Conservation (phyloP, 2,888 invertebrate genomes). For the Mimachlamys varia region DNA sequence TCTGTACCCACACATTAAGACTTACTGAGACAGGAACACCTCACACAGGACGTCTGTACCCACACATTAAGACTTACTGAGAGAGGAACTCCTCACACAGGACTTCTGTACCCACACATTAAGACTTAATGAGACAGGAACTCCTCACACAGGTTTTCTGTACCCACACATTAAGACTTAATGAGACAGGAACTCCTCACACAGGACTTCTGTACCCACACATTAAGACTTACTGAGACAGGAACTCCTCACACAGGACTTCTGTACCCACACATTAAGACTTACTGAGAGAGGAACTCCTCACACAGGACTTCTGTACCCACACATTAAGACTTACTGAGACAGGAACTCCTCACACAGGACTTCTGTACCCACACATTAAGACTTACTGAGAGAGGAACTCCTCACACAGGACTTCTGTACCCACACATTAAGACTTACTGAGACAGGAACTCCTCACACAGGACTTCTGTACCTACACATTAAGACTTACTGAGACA, state of each 20-base stretch:
- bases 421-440: too few species aligned
- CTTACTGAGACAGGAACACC: constrained; percentile 80
- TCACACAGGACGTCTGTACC: constrained; percentile 80
- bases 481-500: constrained; percentile 78
- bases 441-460: constrained; percentile 81
- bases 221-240: constrained; percentile 78
- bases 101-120: too few species aligned
- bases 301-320: constrained; percentile 80
- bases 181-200: constrained; percentile 81
- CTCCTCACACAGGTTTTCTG: constrained; percentile 80
- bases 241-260: constrained; percentile 79
- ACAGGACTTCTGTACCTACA: constrained; percentile 79
- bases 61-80: constrained; percentile 78
- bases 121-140: constrained; percentile 79
- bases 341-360: constrained; percentile 80
- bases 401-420: constrained; percentile 80
- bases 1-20: too few species aligned
- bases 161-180: too few species aligned
- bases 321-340: constrained; percentile 78
- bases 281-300: constrained; percentile 80
- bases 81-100: constrained; percentile 80
- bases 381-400: constrained; percentile 79
- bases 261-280: too few species aligned
- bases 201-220: constrained; percentile 79
- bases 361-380: too few species aligned